A percentile compares a stretch with the other conserved stretches of the same genome.
Conservation (phyloP, 64 coral and sea anemone genomes). For the Exaiptasia diaphana region DNA sequence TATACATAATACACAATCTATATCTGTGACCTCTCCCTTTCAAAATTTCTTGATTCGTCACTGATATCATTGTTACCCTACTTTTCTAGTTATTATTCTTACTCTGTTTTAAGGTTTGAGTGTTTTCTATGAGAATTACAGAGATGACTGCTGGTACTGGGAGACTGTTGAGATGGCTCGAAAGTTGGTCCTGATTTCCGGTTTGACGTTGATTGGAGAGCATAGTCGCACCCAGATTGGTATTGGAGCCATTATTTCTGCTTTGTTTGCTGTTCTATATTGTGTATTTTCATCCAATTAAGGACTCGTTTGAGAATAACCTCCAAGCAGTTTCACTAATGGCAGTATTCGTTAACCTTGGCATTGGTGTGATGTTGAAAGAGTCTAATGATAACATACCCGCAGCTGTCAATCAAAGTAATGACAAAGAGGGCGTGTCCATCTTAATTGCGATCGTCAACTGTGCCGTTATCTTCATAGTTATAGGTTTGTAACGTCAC, state of each 20-base stretch:
- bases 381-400: background rate
- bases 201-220: conserved; percentile 58
- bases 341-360: conserved; percentile 73
- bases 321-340: conserved; percentile 59
- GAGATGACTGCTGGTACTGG: conserved; percentile 70
- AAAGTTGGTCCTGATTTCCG: conserved; percentile 68
- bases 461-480: background rate
- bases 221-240: conserved; percentile 74
- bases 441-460: background rate
- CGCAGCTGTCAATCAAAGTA: background rate
- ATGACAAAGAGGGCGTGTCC: background rate
- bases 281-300: conserved; percentile 56
- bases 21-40: too few species aligned
- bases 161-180: conserved; percentile 60
- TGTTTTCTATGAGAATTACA: conserved; percentile 85
- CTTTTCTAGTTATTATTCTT: too few species aligned
- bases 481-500: background rate
- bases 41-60: too few species aligned
- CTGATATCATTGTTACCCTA: too few species aligned
- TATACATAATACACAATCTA: too few species aligned
- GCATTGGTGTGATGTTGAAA: conserved; percentile 67
- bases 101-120: too few species aligned
- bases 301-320: conserved; percentile 61
- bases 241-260: conserved; percentile 60
- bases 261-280: conserved; percentile 58